Evolutionary conservation across 2,113 vertebrate genomes (phyloP).

Genomic region (Oryzias celebensis): DNA sequence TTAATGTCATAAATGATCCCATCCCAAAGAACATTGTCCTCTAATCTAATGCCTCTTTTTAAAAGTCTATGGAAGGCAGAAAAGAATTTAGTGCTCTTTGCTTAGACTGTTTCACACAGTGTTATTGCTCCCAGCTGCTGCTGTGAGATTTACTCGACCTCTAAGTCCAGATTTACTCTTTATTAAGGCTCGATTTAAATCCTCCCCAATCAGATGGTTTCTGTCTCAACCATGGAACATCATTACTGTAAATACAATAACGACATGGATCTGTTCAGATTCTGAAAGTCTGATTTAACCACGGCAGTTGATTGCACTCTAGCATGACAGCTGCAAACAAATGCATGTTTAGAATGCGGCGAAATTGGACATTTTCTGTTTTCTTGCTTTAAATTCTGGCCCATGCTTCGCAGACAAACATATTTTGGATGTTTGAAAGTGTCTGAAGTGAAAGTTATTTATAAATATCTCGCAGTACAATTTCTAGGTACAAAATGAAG

Average conservation of each 20-base stretch:
- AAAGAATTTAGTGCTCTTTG: slow-evolving; percentile 17
- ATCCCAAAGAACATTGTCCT: not conserved
- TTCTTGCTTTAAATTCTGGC: no score
- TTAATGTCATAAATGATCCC: not conserved
- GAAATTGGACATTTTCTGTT: no score
- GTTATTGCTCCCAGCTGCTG: slow-evolving; percentile 49
- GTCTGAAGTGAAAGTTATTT: no score
- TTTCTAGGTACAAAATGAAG: no score
- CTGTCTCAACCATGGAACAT: slow-evolving; percentile 30
- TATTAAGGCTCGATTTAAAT: slow-evolving; percentile 63
- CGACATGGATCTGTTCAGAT: slow-evolving; percentile 30
- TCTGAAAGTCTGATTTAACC: slow-evolving; percentile 4
- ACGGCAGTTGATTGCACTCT: not conserved
- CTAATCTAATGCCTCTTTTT: slow-evolving; percentile 6
- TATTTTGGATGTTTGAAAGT: no score
- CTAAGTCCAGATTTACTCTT: slow-evolving; percentile 58
- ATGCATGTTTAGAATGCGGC: no score
- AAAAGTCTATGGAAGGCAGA: not conserved
- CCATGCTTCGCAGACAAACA: no score
- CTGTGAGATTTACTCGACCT: slow-evolving; percentile 39
- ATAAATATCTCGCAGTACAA: no score
- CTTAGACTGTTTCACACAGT: slow-evolving; percentile 41
- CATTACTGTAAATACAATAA: slow-evolving; percentile 33
- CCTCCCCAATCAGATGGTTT: slow-evolving; percentile 56
- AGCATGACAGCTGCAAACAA: no score